Conservation (phyloP, 2,113 vertebrate genomes). For the Mobula birostris region DNA sequence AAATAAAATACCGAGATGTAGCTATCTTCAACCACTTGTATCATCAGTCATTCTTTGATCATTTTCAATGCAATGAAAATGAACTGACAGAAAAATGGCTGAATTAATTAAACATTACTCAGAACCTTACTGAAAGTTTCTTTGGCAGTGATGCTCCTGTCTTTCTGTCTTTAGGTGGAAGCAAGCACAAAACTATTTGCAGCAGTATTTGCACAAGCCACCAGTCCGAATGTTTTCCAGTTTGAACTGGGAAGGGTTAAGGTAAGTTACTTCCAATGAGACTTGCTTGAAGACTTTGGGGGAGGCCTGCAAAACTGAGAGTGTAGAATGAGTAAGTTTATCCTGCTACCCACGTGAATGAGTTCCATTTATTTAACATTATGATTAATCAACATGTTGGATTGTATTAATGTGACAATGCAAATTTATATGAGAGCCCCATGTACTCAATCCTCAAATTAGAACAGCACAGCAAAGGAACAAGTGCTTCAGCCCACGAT, state of each 20-base stretch:
- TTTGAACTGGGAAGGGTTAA: constrained; percentile 90
- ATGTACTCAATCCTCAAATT: too few relatives aligned
- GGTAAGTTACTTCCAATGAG: constrained; percentile 55
- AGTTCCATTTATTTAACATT: not conserved
- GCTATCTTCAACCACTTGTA: not conserved
- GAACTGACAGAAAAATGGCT: not conserved
- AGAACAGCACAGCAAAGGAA: not conserved
- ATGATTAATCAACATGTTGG: not conserved
- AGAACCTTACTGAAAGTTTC: not conserved
- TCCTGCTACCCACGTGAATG: not conserved
- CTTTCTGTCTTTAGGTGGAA: constrained; percentile 69
- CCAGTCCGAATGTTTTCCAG: constrained; percentile 87
- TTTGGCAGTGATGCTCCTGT: not conserved
- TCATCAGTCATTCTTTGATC: not conserved
- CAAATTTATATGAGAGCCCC: too few relatives aligned
- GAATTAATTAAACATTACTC: not conserved
- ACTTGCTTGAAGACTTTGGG: not conserved
- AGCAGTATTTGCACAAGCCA: constrained; percentile 91
- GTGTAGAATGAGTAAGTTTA: not conserved
- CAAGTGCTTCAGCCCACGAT: not conserved
- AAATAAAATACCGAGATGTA: not conserved
- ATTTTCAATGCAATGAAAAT: not conserved
- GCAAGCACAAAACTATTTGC: constrained; percentile 92
- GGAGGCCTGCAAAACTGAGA: not conserved
- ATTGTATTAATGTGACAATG: not conserved